phyloP scores from a whole-genome alignment of 2,888 invertebrate genomes.

The Seladonia tumulorum region DNA sequence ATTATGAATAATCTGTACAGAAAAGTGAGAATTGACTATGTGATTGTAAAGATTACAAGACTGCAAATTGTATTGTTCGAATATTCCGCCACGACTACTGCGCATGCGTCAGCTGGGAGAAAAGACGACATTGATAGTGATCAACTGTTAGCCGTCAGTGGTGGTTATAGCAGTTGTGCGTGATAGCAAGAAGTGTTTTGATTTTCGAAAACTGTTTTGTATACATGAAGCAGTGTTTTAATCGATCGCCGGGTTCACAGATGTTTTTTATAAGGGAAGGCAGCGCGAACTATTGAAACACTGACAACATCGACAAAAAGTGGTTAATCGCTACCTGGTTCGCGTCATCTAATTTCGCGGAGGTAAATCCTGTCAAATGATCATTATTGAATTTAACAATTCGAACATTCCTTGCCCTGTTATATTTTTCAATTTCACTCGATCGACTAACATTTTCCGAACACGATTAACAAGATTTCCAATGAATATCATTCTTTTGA shows the following conservation, averaged over 20 bases:
- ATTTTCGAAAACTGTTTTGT: background rate
- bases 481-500: background rate
- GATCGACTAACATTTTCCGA: fast-evolving
- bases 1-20: background rate
- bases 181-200: constrained; percentile 33
- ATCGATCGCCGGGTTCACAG: background rate
- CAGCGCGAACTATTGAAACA: background rate
- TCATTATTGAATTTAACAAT: background rate
- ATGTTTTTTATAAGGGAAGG: background rate
- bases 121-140: background rate
- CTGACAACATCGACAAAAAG: background rate
- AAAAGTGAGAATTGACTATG: background rate
- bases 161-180: background rate
- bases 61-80: background rate
- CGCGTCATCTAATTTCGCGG: background rate
- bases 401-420: background rate
- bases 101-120: constrained; percentile 25
- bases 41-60: background rate
- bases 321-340: background rate
- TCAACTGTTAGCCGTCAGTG: constrained; percentile 38
- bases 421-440: background rate
- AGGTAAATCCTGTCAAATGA: constrained; percentile 29
- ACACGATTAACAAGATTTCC: background rate
- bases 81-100: constrained; percentile 28
- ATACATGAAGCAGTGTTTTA: background rate